Evolutionary conservation across 2,888 invertebrate genomes (phyloP), one percentile per base, ranked within the genome.

Genomic region (Drosophila multiciliata): DNA sequence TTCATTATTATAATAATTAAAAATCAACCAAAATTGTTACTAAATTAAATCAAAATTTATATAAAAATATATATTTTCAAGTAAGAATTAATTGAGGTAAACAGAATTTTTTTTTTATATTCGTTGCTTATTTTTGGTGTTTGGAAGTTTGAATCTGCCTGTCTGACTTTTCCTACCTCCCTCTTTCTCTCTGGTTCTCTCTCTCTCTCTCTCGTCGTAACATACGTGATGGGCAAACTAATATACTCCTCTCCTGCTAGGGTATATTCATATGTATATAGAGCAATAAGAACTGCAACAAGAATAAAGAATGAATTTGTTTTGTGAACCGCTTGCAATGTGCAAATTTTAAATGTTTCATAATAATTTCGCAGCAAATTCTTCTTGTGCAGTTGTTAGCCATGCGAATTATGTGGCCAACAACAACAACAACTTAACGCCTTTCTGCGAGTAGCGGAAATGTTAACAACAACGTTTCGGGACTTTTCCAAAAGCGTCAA

Each of bases 331-430:
- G 57, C 66, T 74, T 69, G 63, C 75, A 64, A 79, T 79, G 80
- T 78, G 78, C 75, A 78, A 73, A 79, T 79, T 78, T 79, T 82
- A 75, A 71, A 82, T 78, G 74, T 78, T 80, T 80, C 75, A 71
- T 79, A 82, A 82, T 82, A 78, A 78, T 80, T 80, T 80, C 62
- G 38, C 57, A 66, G 63, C 67, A 78, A 82, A 80, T 82, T 82
- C 79, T 82, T 74, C 75, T 71, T 66, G 67, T 53, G 68, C 71
- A 71, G 71, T 80, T 82, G 79, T 80, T 79, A 78, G 82, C 78
- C 73, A 78, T 81, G 81, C 74, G 73, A 81, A 79, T 73, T 79
- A 73, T 79, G 78, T 64, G 58, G 49, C 52, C 54, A 66, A 11
- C 61, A 54, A 38, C 65, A 57, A 42, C 53, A 61, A 65, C 40